Evolutionary conservation across 2,113 vertebrate species (phyloP).

Genomic region (Nycticryphes semicollaris): DNA sequence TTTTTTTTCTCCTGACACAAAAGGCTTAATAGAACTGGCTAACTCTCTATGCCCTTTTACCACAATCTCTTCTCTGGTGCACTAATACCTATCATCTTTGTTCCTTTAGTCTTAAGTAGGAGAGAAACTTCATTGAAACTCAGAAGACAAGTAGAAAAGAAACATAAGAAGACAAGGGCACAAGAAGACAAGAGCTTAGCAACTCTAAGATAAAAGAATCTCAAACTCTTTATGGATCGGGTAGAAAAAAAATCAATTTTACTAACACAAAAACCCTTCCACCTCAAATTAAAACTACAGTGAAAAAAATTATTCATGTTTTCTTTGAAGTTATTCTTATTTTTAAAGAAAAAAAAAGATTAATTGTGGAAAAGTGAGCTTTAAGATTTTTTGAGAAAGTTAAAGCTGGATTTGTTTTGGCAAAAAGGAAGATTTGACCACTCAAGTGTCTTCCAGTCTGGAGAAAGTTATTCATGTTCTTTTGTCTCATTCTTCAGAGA

Average conservation of each 20-base stretch:
- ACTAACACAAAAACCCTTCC: background rate
- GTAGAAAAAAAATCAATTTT: background rate
- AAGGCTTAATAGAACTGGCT: background rate
- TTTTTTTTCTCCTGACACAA: background rate
- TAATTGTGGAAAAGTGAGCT: background rate
- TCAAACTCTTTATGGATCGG: background rate
- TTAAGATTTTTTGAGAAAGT: background rate
- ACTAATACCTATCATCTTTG: background rate
- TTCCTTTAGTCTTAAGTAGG: background rate
- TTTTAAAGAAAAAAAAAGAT: background rate
- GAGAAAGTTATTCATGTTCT: background rate
- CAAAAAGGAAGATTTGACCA: background rate
- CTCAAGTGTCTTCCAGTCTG: background rate
- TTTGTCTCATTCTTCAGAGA: background rate
- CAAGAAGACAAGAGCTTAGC: background rate
- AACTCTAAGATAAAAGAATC: background rate
- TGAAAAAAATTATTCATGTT: background rate
- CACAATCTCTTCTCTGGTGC: background rate
- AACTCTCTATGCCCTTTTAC: background rate
- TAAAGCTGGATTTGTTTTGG: background rate
- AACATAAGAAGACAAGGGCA: background rate
- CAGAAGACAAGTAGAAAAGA: background rate
- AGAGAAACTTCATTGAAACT: background rate
- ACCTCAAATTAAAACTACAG: background rate
- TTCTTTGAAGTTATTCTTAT: background rate